phyloP scores from a whole-genome alignment of 2,113 vertebrate genomes.

The Eleginops maclovinus region DNA sequence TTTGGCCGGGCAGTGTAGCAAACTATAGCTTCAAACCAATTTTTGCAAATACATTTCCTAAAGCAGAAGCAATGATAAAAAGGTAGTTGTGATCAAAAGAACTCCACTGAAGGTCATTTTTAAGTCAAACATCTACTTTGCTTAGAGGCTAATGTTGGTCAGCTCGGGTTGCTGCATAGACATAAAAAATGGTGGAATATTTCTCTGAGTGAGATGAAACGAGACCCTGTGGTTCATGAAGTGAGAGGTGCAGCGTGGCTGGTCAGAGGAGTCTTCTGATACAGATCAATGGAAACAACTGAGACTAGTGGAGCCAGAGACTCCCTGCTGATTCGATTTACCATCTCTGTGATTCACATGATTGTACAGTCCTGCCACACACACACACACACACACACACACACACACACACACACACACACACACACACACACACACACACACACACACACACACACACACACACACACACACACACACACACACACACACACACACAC shows the following conservation, averaged over 20 bases:
- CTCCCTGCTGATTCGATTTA: constrained; percentile 78
- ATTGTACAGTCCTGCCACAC: constrained; percentile 7
- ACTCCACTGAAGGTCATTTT: background rate
- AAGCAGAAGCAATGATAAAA: background rate
- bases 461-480: constrained; percentile 31
- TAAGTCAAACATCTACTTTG: background rate
- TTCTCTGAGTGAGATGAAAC: constrained; percentile 30
- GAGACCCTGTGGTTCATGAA: constrained; percentile 15
- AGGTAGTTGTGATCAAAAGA: background rate
- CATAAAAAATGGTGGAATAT: constrained; percentile 17
- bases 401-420: constrained; percentile 34
- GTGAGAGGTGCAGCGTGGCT: constrained; percentile 41
- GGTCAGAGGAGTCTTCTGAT: constrained; percentile 63
- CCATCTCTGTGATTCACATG: constrained; percentile 68
- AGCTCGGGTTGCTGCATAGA: background rate
- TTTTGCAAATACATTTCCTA: background rate
- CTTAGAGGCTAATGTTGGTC: background rate
- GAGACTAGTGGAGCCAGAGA: constrained; percentile 79
- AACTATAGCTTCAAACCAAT: too few species aligned
- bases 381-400: constrained; percentile 24
- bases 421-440: constrained; percentile 18
- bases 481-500: constrained; percentile 25
- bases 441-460: constrained; percentile 12
- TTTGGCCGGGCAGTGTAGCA: too few species aligned
- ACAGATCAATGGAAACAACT: constrained; percentile 72